Conservation (phyloP, 2,113 vertebrate genomes). For the Hippocampus barbouri region DNA sequence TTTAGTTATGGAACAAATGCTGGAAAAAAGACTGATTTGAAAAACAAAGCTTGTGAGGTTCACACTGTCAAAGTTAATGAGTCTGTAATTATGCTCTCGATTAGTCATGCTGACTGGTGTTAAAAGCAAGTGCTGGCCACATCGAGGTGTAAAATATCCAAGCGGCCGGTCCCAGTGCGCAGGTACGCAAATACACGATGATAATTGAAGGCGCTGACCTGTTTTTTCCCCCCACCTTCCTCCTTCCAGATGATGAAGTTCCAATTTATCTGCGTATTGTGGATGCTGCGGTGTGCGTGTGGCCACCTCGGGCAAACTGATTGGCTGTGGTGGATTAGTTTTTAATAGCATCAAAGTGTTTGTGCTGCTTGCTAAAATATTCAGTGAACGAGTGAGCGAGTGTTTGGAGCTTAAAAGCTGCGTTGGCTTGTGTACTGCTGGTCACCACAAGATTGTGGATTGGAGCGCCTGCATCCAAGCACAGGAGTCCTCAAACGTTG, state of each 20-base stretch:
- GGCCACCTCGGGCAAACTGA: slow-evolving; percentile 8
- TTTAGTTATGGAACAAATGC: no score
- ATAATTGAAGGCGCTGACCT: slow-evolving; percentile 53
- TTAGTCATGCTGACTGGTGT: neutral
- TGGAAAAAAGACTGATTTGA: no score
- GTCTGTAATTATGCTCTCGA: neutral
- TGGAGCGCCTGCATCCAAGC: neutral
- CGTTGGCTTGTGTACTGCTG: neutral
- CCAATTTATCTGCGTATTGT: neutral
- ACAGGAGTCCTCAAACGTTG: no score
- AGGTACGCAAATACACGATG: slow-evolving; percentile 43
- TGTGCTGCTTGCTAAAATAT: slow-evolving; percentile 7
- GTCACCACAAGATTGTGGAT: neutral
- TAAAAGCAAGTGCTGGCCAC: neutral
- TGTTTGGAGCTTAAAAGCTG: neutral
- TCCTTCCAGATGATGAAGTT: neutral
- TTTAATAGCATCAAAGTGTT: slow-evolving; percentile 23
- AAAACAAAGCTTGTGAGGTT: neutral
- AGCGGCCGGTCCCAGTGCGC: slow-evolving; percentile 12
- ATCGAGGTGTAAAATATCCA: neutral
- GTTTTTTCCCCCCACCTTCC: neutral
- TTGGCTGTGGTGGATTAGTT: slow-evolving; percentile 13
- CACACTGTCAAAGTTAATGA: neutral
- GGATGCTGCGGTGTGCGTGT: neutral
- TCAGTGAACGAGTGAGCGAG: neutral